A percentile compares a stretch with the other conserved stretches of the same genome.
Evolutionary conservation across 1,140 invertebrate genomes (phyloP).

Genomic region (Chlorops oryzae): DNA sequence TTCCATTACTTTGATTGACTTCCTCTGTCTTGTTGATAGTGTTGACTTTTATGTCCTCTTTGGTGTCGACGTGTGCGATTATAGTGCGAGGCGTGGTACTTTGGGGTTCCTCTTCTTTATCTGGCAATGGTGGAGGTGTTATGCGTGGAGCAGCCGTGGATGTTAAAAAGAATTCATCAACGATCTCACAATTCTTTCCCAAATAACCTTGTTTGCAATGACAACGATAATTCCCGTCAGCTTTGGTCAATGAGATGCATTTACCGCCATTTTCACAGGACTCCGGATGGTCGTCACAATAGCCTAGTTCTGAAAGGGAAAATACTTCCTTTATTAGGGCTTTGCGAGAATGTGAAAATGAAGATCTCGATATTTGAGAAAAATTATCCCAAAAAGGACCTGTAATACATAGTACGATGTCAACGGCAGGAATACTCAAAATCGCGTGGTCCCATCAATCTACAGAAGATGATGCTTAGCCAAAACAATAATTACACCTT

Average conservation of each 20-base stretch:
- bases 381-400: no score
- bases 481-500: no score
- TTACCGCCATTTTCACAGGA: slow-evolving; percentile 72
- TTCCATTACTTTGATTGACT: slow-evolving; percentile 19
- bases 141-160: slow-evolving; percentile 47
- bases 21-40: slow-evolving; percentile 4
- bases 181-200: slow-evolving; percentile 56
- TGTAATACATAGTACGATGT: no score
- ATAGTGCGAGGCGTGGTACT: slow-evolving; percentile 8
- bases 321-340: no score
- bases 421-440: no score
- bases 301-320: slow-evolving; percentile 66
- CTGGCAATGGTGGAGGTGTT: slow-evolving; percentile 31
- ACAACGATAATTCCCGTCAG: slow-evolving; percentile 69
- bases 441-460: no score
- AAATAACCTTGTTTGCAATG: slow-evolving; percentile 56
- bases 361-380: no score
- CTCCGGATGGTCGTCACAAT: slow-evolving; percentile 64
- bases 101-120: slow-evolving; percentile 11
- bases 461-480: no score
- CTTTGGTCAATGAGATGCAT: slow-evolving; percentile 67
- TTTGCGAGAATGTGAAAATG: no score
- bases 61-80: slow-evolving; percentile 21
- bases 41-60: slow-evolving; percentile 4
- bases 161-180: slow-evolving; percentile 43